These are phyloP conservation scores for Eubucco bourcierii DNA, from an alignment of 2,113 vertebrate species.

Conservation along the genomic window DNA sequence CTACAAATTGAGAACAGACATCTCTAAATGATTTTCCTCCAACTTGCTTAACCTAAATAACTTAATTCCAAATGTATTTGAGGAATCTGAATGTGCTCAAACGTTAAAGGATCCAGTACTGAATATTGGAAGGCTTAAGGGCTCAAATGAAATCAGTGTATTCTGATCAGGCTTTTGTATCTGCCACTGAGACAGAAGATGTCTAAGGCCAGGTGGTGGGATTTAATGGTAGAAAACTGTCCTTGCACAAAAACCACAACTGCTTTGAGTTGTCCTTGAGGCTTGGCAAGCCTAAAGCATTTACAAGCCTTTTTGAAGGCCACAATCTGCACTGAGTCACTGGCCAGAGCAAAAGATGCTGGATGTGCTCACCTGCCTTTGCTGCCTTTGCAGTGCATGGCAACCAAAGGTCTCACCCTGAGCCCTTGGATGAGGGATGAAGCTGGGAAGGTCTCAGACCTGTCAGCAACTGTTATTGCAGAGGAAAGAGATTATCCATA, in stretches of 20 bases:
- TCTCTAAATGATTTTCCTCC: not conserved
- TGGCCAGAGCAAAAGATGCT: not conserved
- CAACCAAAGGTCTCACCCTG: not conserved
- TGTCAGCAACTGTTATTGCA: not conserved
- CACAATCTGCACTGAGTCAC: not conserved
- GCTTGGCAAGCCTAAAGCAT: not conserved
- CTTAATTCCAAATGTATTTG: not conserved
- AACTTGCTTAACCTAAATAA: not conserved
- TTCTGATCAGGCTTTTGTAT: not conserved
- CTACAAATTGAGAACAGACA: not conserved
- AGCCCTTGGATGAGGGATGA: fast-evolving
- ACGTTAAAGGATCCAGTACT: not conserved
- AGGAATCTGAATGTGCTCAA: not conserved
- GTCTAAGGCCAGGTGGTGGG: not conserved
- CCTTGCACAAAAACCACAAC: fast-evolving
- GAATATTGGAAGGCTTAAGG: not conserved
- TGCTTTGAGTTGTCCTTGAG: not conserved
- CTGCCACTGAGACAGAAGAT: not conserved
- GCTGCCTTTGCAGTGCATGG: too few species aligned
- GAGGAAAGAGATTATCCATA: not conserved
- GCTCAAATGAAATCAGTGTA: not conserved
- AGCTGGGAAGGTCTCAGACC: not conserved
- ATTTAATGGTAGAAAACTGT: not conserved
- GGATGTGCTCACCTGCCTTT: fast-evolving
- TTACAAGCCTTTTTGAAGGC: not conserved